Base-by-base conservation (phyloP, 2,797 vertebrate species). In the Meriones psammophilus region DNA sequence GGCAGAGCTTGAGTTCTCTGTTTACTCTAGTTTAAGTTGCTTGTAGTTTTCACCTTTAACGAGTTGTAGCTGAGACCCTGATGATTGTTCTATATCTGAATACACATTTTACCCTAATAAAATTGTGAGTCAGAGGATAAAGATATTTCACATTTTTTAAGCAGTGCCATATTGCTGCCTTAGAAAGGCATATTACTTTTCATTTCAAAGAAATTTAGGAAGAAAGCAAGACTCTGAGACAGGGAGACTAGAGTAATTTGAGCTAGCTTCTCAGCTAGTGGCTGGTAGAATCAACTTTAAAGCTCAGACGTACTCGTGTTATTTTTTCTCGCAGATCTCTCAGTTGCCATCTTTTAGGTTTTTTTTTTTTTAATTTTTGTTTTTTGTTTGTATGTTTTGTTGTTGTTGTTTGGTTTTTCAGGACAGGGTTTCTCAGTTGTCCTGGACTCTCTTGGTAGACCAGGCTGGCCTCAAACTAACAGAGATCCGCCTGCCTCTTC, bases 131-230 rank as follows among this genome's bases (percentile, higher is more conserved):
- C 60, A 91, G 46, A 89, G 60, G 69, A 66, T 69, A 69, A 71
- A 62, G 8, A 42, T 42, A 66, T 76, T 84, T 90, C 30, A 86
- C n/a, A n/a, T 60, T 69, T 91, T 69, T 33, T 68, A 74, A 42
- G 58, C 69, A 83, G 76, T 54, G 15, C n/a, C 56, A 18, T 22
- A 0, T 83, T 92, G 28, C 89, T 93, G 4, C 85, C 58, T 91
- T 62, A 73, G 74, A 78, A 56, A 66, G 3, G 76, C 54, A 14
- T 1, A 50, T n/a, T 39, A 60, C 28, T 96, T 95, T 96, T 77
- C 58, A 69, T 81, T 88, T 96, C 58, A 76, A 92, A 90, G 80
- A 93, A 39, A 87, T 18, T 90, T 64, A 87, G 86, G 80, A 68
- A 89, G 73, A 94, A 88, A 76, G 30, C 20, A 89, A 89, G 87